Base-by-base conservation (phyloP, 2,113 vertebrate species). In the Trichomycterus rosablanca region DNA sequence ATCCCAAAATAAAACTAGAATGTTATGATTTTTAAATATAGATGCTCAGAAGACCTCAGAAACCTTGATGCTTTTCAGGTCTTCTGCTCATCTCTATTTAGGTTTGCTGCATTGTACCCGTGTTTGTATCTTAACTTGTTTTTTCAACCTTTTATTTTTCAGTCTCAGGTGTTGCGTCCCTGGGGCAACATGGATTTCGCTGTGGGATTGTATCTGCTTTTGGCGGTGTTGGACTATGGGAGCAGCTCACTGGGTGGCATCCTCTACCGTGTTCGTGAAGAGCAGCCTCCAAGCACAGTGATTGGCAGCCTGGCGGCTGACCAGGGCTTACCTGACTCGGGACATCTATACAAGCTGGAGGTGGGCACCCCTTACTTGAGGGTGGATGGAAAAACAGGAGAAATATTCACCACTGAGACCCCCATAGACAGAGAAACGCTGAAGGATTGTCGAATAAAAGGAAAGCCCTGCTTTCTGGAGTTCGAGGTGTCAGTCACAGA, bases 401-500 rank as follows among this genome's bases (percentile, higher is more conserved):
- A 97, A 84, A 97, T 99, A 80, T 98, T 94, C 75, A 98, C 95
- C 71, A 97, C 97, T 0, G 95, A 97, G 82, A 91, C 90, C 59
- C 92, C 94, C 70, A 97, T 99, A 0, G 95, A 99, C 84, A 87
- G 97, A 9, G 97, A 99, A 84, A 90, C 73, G 22, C 80, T 97
- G 58, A 88, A 87, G 9, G 93, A 97, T 66, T 98, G 94, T 74
- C 92, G 94, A 52, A 83, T 89, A 7, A 90, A 91, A 0, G 91
- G 88, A 22, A 89, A 94, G 0, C 84, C 90, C 32, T 99, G 97
- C 80, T 93, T 89, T 76, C 83, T 99, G 80, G 95, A 99, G 75
- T 97, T 99, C 0, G 95, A 99, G 76, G 93, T 99, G 63, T 98
- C 95, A 4, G 95, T 99, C 76, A 97, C 95, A 0, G 92, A 98